phyloP scores from a whole-genome alignment of 2,888 invertebrate species.

The Campopleginae sp. region DNA sequence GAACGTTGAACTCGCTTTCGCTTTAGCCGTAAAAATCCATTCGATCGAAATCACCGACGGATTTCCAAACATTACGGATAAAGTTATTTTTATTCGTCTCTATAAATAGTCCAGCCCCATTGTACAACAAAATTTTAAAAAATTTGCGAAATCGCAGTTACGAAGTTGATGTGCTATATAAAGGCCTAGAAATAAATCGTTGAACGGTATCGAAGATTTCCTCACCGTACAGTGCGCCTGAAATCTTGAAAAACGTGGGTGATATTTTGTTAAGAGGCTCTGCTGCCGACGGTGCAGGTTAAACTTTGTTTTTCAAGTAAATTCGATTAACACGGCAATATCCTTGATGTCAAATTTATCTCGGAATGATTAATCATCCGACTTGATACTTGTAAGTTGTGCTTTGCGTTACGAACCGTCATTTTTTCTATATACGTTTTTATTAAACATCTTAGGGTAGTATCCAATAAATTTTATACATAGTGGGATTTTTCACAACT shows the following conservation, averaged over 20 bases:
- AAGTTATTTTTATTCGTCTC: neutral
- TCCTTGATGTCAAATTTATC: neutral
- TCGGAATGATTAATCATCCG: neutral
- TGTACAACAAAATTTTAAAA: neutral
- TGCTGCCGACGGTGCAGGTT: neutral
- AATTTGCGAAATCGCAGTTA: neutral
- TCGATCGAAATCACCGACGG: neutral
- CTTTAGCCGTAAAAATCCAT: neutral
- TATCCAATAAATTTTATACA: conserved; percentile 21
- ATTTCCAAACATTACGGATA: neutral
- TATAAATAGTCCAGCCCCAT: neutral
- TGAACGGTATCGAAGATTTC: neutral
- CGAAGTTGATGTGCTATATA: neutral
- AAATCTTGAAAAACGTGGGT: neutral
- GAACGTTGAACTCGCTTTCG: neutral
- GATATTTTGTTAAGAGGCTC: neutral
- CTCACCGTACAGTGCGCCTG: neutral
- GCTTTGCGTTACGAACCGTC: neutral
- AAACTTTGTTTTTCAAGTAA: neutral
- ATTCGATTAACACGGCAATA: neutral
- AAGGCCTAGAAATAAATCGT: conserved; percentile 31
- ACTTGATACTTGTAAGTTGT: neutral
- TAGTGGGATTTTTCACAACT: conserved; percentile 5
- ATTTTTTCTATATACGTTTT: conserved; percentile 39
- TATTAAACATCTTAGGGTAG: conserved; percentile 13